phyloP scores from a whole-genome alignment of 2,113 vertebrate genomes.

The Cochlearius cochlearius region DNA sequence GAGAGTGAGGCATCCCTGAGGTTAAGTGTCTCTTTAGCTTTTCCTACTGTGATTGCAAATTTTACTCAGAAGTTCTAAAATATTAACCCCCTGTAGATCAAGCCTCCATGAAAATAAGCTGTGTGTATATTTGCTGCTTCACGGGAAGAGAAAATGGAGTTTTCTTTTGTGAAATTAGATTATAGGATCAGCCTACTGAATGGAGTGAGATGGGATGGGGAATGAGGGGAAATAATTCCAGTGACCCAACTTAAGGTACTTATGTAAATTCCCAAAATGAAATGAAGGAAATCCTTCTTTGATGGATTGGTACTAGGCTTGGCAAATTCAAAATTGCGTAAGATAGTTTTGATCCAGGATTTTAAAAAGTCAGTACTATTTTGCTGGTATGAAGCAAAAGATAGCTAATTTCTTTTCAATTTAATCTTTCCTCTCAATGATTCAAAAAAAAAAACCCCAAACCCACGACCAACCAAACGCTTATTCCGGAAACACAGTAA shows the following conservation, averaged over 20 bases:
- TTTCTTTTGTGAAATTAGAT: neutral
- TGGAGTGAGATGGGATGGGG: neutral
- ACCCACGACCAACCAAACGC: neutral
- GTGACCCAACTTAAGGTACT: neutral
- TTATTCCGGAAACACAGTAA: neutral
- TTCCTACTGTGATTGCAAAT: neutral
- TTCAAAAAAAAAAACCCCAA: neutral
- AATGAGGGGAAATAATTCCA: neutral
- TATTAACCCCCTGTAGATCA: neutral
- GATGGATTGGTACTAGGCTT: neutral
- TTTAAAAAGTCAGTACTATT: neutral
- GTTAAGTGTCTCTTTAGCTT: neutral
- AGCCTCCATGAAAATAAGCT: neutral
- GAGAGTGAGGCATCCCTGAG: neutral
- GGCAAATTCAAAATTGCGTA: neutral
- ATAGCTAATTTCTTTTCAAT: neutral
- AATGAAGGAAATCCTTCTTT: slow-evolving; percentile 19
- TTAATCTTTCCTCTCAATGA: neutral
- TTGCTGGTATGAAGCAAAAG: neutral
- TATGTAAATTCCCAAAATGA: slow-evolving; percentile 19
- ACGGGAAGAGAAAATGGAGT: neutral
- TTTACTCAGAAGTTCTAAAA: neutral
- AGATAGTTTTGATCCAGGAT: slow-evolving; percentile 6
- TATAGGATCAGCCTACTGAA: neutral
- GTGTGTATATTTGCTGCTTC: neutral